phyloP scores from a whole-genome alignment of 2,888 invertebrate species.

The Ectemnius lituratus region DNA sequence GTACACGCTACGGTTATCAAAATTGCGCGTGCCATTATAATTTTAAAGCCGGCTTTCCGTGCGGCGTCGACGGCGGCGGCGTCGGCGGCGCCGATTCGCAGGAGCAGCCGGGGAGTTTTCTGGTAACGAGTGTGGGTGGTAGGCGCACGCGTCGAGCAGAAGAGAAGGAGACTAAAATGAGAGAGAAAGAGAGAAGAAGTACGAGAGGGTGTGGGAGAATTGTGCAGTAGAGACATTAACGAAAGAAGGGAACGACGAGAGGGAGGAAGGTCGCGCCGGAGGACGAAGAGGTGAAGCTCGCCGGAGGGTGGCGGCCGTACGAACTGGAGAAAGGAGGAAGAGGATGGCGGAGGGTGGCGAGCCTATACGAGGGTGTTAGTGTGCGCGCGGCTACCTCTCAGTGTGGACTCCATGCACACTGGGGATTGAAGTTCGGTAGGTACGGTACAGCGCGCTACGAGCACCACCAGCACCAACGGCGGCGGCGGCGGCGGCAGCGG shows the following conservation, averaged over 20 bases:
- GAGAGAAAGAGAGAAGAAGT: slow-evolving; percentile 16
- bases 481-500: too few species aligned
- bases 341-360: slow-evolving; percentile 34
- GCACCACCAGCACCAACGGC: slow-evolving; percentile 51
- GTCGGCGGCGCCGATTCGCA: slow-evolving; percentile 58
- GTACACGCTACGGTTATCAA: slow-evolving; percentile 75
- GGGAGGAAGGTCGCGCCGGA: slow-evolving; percentile 36
- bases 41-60: slow-evolving; percentile 77
- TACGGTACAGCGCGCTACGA: slow-evolving; percentile 33
- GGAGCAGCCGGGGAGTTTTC: slow-evolving; percentile 52
- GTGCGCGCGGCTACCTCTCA: slow-evolving; percentile 44
- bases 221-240: slow-evolving; percentile 5
- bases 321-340: slow-evolving; percentile 44
- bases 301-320: slow-evolving; percentile 44
- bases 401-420: slow-evolving; percentile 59
- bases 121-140: slow-evolving; percentile 40
- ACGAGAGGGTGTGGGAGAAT: slow-evolving; percentile 28
- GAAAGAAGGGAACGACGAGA: slow-evolving; percentile 30
- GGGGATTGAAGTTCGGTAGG: slow-evolving; percentile 68
- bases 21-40: slow-evolving; percentile 78
- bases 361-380: slow-evolving; percentile 31
- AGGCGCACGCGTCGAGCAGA: slow-evolving; percentile 8
- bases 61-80: slow-evolving; percentile 59
- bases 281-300: slow-evolving; percentile 31
- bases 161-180: slow-evolving; percentile 41